Conservation (phyloP, 2,888 invertebrate species). For the Aphidius colemani region DNA sequence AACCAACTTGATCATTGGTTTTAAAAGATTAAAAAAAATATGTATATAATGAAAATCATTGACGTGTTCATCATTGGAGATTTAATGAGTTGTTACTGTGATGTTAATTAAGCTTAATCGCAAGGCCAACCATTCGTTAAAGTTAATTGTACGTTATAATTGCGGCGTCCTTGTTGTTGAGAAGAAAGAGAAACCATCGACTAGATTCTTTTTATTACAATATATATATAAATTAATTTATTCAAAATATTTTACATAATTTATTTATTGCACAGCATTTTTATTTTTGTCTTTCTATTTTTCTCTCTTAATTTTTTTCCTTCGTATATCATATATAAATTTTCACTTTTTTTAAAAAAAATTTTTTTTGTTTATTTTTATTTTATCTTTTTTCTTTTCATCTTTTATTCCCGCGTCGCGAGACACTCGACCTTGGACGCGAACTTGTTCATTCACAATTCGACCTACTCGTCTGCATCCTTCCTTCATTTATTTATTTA, state of each 20-base stretch:
- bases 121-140: constrained; percentile 58
- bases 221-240: too few species aligned
- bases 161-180: constrained; percentile 41
- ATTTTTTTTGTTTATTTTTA: constrained; percentile 4
- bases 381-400: constrained; percentile 17
- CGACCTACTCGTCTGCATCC: constrained; percentile 15
- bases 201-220: background rate
- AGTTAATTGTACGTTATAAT: constrained; percentile 56
- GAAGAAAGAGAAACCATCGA: constrained; percentile 19
- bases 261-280: background rate
- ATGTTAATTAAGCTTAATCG: constrained; percentile 58
- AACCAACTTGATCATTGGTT: too few species aligned
- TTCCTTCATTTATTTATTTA: background rate
- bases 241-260: too few species aligned
- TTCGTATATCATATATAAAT: constrained; percentile 15
- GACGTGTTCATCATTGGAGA: constrained; percentile 42
- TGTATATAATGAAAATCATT: constrained; percentile 3
- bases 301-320: constrained; percentile 19
- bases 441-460: constrained; percentile 26
- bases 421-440: constrained; percentile 28
- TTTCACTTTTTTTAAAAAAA: constrained; percentile 12
- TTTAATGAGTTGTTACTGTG: constrained; percentile 56
- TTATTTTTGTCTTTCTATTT: background rate
- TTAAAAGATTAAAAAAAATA: background rate
- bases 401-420: constrained; percentile 7